phyloP scores from a whole-genome alignment of 1,140 invertebrate genomes.

The Calephelis nemesis region DNA sequence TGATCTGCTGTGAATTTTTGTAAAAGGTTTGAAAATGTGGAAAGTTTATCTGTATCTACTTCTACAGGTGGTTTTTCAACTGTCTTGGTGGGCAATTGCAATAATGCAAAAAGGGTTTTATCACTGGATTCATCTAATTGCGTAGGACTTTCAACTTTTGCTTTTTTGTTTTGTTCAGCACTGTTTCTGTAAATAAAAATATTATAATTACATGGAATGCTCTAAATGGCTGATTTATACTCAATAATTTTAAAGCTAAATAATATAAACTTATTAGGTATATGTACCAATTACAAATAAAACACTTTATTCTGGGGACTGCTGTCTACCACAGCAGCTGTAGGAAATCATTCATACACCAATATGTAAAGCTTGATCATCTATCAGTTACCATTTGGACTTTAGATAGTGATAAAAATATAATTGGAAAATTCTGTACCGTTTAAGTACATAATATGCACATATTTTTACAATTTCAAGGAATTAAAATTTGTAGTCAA shows the following conservation, averaged over 20 bases:
- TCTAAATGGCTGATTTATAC: not conserved
- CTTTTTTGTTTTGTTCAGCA: conserved; percentile 53
- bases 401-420: too few species aligned
- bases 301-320: too few species aligned
- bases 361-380: too few species aligned
- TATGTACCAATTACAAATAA: too few species aligned
- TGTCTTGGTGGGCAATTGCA: conserved; percentile 65
- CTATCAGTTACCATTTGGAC: too few species aligned
- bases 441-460: too few species aligned
- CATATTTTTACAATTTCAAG: too few species aligned
- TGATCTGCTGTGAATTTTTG: conserved; percentile 72
- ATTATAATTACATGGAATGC: conserved; percentile 1
- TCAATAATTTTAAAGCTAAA: too few species aligned
- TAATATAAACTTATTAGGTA: too few species aligned
- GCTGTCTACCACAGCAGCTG: too few species aligned
- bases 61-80: conserved; percentile 51
- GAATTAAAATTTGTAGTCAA: not conserved
- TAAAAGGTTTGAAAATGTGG: conserved; percentile 72
- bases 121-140: conserved; percentile 75
- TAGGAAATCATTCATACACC: too few species aligned
- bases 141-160: conserved; percentile 44
- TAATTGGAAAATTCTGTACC: too few species aligned
- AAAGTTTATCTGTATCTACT: conserved; percentile 60
- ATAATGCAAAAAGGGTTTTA: conserved; percentile 79
- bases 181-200: conserved; percentile 43